Conservation (phyloP, 2,113 vertebrate species). For the Psilopsiagon aymara region DNA sequence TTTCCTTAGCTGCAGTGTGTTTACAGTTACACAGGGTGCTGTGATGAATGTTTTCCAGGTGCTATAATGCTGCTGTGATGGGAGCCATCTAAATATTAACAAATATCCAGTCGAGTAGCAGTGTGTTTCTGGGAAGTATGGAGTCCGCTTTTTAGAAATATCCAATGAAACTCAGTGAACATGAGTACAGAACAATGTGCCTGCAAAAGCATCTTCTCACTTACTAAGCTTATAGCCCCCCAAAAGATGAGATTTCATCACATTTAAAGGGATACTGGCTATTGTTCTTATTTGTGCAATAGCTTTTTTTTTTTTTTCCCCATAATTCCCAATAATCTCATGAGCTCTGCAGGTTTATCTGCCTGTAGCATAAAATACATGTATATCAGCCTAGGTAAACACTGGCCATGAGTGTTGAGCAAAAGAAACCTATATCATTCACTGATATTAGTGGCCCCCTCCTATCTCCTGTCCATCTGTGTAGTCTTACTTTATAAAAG, state of each 20-base stretch:
- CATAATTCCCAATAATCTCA: not conserved
- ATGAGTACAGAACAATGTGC: not conserved
- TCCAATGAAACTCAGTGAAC: not conserved
- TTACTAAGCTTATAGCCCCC: not conserved
- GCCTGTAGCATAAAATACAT: not conserved
- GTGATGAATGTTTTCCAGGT: conserved; percentile 19
- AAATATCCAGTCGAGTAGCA: not conserved
- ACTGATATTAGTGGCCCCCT: not conserved
- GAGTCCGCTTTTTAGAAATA: not conserved
- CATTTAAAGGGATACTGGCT: not conserved
- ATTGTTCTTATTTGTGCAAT: not conserved
- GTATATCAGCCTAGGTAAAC: not conserved
- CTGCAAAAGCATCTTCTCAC: not conserved
- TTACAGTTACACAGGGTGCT: not conserved
- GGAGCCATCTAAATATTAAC: not conserved
- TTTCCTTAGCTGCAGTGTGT: not conserved
- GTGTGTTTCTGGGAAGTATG: not conserved
- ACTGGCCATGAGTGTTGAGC: not conserved
- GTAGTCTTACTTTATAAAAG: not conserved
- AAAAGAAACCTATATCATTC: not conserved
- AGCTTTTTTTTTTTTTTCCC: not conserved
- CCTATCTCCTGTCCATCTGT: not conserved
- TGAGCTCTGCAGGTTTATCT: not conserved
- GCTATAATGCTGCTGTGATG: not conserved
- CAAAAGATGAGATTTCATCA: not conserved